phyloP scores from a whole-genome alignment of 92 coral and sea anemone genomes.

The Epizoanthus stellaris region DNA sequence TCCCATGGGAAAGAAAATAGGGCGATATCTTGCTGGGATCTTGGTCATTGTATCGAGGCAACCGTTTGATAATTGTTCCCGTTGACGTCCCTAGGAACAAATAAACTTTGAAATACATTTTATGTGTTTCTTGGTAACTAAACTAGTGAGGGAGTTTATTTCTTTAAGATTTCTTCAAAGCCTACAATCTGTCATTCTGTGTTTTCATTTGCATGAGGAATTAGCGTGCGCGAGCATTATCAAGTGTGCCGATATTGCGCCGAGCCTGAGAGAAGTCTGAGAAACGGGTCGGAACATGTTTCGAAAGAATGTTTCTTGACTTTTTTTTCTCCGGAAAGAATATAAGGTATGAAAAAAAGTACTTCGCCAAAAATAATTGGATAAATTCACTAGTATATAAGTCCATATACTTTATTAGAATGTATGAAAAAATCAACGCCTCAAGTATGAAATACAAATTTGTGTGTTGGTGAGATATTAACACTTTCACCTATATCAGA shows the following conservation, averaged over 20 bases:
- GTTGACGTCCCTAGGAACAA: no score
- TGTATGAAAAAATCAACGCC: background rate
- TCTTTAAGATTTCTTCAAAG: background rate
- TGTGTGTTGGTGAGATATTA: background rate
- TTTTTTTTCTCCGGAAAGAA: background rate
- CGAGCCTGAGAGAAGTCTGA: no score
- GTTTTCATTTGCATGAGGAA: background rate
- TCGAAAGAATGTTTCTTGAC: background rate
- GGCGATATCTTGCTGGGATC: background rate
- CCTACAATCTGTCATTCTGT: background rate
- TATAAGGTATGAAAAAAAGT: background rate
- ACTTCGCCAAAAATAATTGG: background rate
- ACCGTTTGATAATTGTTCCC: background rate
- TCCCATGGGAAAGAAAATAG: no score
- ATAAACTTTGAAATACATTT: background rate
- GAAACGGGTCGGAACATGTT: no score
- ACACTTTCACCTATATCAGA: background rate
- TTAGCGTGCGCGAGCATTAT: background rate
- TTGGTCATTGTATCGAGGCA: constrained; percentile 6
- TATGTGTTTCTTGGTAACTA: background rate
- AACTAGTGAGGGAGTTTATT: constrained; percentile 16
- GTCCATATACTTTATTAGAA: background rate
- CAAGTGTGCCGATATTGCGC: background rate
- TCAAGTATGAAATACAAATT: background rate
- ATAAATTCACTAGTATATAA: background rate